Evolutionary conservation across 92 coral and sea anemone species (phyloP).

Genomic region (Siderastrea siderea): DNA sequence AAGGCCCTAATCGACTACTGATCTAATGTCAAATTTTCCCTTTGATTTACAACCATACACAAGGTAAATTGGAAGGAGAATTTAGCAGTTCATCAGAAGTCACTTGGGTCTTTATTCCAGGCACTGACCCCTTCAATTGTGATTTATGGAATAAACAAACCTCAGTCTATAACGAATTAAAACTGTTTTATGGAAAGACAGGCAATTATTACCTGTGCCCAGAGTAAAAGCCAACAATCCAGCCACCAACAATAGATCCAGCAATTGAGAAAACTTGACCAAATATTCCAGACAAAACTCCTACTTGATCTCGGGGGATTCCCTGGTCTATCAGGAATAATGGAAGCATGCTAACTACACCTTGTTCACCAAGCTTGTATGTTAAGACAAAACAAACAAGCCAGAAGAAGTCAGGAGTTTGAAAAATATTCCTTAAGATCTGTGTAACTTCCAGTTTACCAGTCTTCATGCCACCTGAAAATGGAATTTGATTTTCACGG

Average conservation of each 20-base stretch:
- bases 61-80: no score
- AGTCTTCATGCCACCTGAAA: background rate
- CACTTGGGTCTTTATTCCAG: background rate
- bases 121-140: background rate
- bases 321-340: constrained; percentile 86
- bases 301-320: constrained; percentile 74
- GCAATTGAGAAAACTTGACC: constrained; percentile 86
- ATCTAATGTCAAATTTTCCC: no score
- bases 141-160: no score
- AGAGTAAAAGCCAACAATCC: constrained; percentile 53
- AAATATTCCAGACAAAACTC: constrained; percentile 78
- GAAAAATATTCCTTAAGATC: constrained; percentile 49
- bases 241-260: constrained; percentile 92
- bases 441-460: background rate
- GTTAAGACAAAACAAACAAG: constrained; percentile 70
- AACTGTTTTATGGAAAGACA: background rate
- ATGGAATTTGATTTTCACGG: background rate
- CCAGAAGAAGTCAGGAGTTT: constrained; percentile 80
- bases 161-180: background rate
- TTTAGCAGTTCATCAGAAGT: no score
- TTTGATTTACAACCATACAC: no score
- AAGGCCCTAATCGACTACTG: background rate
- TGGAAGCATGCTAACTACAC: constrained; percentile 87
- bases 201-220: constrained; percentile 25
- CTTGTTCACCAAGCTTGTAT: constrained; percentile 98